A percentile compares a stretch with the other conserved stretches of the same genome.
phyloP scores from a whole-genome alignment of 2,113 vertebrate genomes.

The Macrotus californicus region DNA sequence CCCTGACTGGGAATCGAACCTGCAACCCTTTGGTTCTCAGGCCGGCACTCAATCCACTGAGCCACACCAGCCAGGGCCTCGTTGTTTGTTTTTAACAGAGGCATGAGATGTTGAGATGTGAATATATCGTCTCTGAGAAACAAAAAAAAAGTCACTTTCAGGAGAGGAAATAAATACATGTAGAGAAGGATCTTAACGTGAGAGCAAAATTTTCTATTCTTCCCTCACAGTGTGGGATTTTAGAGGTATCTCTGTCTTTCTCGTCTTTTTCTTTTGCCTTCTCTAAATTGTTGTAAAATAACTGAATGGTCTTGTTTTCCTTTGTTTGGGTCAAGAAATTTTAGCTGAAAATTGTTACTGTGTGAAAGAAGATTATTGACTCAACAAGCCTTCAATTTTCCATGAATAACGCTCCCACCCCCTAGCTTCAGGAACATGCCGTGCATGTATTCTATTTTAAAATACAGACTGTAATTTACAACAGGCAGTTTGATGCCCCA shows the following conservation, averaged over 20 bases:
- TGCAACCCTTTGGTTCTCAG: no score
- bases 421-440: slow-evolving; percentile 83
- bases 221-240: slow-evolving; percentile 64
- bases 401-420: slow-evolving; percentile 86
- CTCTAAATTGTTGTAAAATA: slow-evolving; percentile 80
- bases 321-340: slow-evolving; percentile 90
- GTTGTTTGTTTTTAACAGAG: not conserved
- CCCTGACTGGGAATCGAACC: no score
- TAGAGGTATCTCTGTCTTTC: slow-evolving; percentile 48
- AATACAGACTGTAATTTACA: slow-evolving; percentile 88
- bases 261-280: slow-evolving; percentile 66
- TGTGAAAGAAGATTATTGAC: slow-evolving; percentile 87
- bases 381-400: slow-evolving; percentile 89
- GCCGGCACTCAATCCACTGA: no score
- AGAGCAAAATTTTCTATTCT: slow-evolving; percentile 66
- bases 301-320: slow-evolving; percentile 86
- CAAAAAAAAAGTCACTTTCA: not conserved
- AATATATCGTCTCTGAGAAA: not conserved
- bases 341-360: slow-evolving; percentile 88
- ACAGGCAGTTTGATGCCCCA: slow-evolving; percentile 87
- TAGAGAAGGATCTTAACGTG: slow-evolving; percentile 37
- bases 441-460: slow-evolving; percentile 87
- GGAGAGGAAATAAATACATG: slow-evolving; percentile 44
- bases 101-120: not conserved
- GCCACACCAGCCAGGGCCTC: not conserved